Conservation (phyloP, 2,113 vertebrate genomes). For the Eublepharis macularius region DNA sequence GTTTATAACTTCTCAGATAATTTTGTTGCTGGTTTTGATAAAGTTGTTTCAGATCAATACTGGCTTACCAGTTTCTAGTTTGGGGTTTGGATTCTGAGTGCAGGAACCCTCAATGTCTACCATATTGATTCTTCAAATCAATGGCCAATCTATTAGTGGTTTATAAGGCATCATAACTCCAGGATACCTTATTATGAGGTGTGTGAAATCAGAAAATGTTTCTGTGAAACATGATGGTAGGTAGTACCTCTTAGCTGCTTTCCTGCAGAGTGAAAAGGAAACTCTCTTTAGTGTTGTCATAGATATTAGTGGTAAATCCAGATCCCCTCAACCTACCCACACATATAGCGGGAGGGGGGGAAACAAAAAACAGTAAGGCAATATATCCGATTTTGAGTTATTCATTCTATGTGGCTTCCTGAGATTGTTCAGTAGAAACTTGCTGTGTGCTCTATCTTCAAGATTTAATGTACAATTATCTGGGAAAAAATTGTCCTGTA, state of each 20-base stretch:
- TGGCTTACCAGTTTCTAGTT: too few species aligned
- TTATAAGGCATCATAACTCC: not conserved
- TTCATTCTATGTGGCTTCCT: slow-evolving; percentile 10
- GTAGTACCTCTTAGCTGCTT: not conserved
- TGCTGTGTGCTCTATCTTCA: slow-evolving; percentile 10
- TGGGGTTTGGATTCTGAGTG: too few species aligned
- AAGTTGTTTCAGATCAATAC: too few species aligned
- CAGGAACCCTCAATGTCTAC: too few species aligned
- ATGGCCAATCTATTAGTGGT: not conserved
- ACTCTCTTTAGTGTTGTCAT: too few species aligned
- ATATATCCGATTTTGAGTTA: not conserved
- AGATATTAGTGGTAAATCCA: too few species aligned
- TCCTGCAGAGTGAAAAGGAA: not conserved
- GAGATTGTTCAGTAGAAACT: slow-evolving; percentile 23
- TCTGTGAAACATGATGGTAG: not conserved
- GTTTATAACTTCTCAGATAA: too few species aligned
- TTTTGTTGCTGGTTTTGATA: too few species aligned
- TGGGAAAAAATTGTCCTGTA: not conserved
- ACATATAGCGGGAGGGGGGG: not conserved
- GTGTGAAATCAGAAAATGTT: not conserved
- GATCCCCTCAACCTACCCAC: not conserved
- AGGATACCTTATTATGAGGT: not conserved
- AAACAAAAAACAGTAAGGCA: not conserved
- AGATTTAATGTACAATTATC: slow-evolving; percentile 12
- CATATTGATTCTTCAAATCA: not conserved